These are phyloP conservation scores for Drosophila eugracilis DNA, from an alignment of 1,140 invertebrate genomes.

Conservation along the genomic window DNA sequence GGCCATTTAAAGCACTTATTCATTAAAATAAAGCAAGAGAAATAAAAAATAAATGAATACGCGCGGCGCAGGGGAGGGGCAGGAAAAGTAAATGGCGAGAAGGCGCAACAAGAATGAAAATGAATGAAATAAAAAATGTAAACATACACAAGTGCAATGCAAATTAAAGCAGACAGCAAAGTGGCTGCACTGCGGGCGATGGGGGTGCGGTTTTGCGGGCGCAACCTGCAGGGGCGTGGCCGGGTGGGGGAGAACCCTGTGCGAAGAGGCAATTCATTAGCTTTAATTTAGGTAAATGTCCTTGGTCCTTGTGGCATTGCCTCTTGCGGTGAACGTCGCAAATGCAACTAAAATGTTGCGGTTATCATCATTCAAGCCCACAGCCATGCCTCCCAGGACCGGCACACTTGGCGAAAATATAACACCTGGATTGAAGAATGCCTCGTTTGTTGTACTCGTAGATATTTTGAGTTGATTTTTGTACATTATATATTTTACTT, in stretches of 20 bases:
- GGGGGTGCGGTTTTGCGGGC: slow-evolving; percentile 1
- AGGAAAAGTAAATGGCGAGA: slow-evolving; percentile 19
- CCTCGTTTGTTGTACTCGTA: not conserved
- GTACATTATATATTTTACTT: too few relatives aligned
- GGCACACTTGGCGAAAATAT: not conserved
- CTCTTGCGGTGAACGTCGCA: slow-evolving; percentile 78
- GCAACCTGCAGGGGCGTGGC: not conserved
- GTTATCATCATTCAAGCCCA: slow-evolving; percentile 67
- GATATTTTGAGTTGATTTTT: too few relatives aligned
- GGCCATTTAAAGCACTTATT: slow-evolving; percentile 80
- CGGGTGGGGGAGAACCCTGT: slow-evolving; percentile 9
- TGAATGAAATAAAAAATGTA: slow-evolving; percentile 83
- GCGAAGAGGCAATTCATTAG: slow-evolving; percentile 82
- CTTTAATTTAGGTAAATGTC: slow-evolving; percentile 84
- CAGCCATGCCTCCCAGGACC: slow-evolving; percentile 17
- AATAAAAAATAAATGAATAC: slow-evolving; percentile 31
- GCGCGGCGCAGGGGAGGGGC: not conserved
- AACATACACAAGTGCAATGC: slow-evolving; percentile 83
- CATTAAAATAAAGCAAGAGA: slow-evolving; percentile 67
- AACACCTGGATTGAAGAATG: not conserved
- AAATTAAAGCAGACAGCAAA: slow-evolving; percentile 83
- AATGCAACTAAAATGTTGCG: slow-evolving; percentile 83
- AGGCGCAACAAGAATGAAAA: slow-evolving; percentile 77
- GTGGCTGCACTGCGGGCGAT: slow-evolving; percentile 57
- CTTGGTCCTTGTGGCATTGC: slow-evolving; percentile 80